Evolutionary conservation across 2,113 vertebrate species (phyloP).

Genomic region (Gymnobelideus leadbeateri): DNA sequence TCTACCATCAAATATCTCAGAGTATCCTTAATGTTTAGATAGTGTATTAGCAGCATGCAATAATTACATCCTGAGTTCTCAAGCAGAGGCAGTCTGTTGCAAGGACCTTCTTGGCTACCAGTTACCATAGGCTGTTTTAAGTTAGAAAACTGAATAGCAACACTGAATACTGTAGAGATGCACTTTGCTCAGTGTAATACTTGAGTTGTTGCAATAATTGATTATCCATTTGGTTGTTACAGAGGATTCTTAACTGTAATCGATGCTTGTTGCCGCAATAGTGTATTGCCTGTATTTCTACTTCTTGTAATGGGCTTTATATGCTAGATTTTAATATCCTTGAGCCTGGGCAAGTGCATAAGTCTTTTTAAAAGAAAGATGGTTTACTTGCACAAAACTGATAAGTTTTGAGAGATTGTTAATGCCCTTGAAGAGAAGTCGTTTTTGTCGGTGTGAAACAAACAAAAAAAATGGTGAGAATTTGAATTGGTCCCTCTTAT

Average conservation of each 20-base stretch:
- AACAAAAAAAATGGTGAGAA: constrained; percentile 85
- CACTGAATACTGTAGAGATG: constrained; percentile 96
- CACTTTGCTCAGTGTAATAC: constrained; percentile 95
- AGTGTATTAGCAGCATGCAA: constrained; percentile 92
- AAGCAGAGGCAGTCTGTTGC: constrained; percentile 88
- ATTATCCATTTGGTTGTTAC: constrained; percentile 91
- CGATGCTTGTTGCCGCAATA: constrained; percentile 91
- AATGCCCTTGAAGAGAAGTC: constrained; percentile 85
- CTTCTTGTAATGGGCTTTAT: constrained; percentile 96
- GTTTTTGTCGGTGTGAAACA: constrained; percentile 89
- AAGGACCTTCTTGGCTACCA: constrained; percentile 88
- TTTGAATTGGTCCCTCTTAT: constrained; percentile 87
- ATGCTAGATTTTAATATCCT: constrained; percentile 90
- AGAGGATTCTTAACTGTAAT: constrained; percentile 92
- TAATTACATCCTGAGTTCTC: constrained; percentile 89
- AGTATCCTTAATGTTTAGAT: constrained; percentile 91
- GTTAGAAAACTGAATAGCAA: constrained; percentile 89
- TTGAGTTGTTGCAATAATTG: constrained; percentile 97
- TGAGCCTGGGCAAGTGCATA: constrained; percentile 90
- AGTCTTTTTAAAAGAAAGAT: constrained; percentile 89
- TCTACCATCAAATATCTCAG: constrained; percentile 91
- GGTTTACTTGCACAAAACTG: constrained; percentile 91
- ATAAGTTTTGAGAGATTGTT: constrained; percentile 88
- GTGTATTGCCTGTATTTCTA: constrained; percentile 97
- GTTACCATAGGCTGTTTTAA: no score